Conservation (phyloP, 2,113 vertebrate species). For the Syrrhaptes paradoxus region DNA sequence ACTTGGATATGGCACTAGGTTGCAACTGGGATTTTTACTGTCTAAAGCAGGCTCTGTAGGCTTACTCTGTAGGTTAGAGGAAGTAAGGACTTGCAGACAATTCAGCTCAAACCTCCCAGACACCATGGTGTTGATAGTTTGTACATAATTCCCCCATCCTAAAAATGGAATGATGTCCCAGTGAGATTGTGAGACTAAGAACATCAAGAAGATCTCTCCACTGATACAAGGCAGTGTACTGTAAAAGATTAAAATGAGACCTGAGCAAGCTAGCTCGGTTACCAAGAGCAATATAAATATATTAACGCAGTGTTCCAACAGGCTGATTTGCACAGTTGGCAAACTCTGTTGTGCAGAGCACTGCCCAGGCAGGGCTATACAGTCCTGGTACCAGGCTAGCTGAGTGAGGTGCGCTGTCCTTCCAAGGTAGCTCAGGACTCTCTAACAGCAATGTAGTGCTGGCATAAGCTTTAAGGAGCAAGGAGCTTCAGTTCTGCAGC, state of each 20-base stretch:
- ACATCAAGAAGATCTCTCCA: background rate
- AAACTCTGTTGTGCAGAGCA: background rate
- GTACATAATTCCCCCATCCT: background rate
- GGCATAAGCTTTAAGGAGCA: background rate
- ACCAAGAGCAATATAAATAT: background rate
- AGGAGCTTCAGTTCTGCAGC: background rate
- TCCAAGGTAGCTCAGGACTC: background rate
- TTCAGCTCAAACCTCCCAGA: background rate
- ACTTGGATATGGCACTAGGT: background rate
- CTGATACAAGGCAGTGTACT: background rate
- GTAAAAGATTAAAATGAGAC: background rate
- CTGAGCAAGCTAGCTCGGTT: background rate
- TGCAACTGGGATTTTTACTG: background rate
- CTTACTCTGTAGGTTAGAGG: background rate
- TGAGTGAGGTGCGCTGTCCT: background rate
- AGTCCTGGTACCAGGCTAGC: background rate
- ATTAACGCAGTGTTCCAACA: accelerated
- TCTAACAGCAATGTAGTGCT: background rate
- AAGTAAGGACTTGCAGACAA: background rate
- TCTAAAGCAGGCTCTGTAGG: background rate
- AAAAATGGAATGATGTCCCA: background rate
- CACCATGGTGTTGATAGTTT: accelerated
- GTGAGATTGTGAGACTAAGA: background rate
- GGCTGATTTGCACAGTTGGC: accelerated
- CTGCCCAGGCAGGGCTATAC: background rate